Evolutionary conservation across 2,888 invertebrate genomes (phyloP), one percentile per base, ranked within the genome.

Genomic region (Tortricodes alternella): DNA sequence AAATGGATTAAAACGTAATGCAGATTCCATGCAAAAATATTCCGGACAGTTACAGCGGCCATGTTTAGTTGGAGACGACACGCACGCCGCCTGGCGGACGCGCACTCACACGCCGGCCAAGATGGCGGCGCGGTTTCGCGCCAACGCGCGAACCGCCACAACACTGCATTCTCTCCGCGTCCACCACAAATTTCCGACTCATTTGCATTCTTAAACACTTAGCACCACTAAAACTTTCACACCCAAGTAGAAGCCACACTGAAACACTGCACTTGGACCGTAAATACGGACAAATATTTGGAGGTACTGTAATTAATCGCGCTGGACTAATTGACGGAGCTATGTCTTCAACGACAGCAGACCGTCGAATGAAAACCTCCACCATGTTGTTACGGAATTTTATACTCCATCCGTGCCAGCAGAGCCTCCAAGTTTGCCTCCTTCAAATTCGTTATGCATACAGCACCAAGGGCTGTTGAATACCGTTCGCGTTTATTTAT

Each of bases 391-490:
- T 89, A 90, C 89, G 88, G 90, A 90, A 90, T 90, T 90, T 90
- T 90, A 90, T 90, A 90, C 89, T 89, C 89, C 89, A 89, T 89
- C 89, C 89, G 85, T 85, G 87, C 79, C 84, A 87, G 82, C 89
- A 89, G 89, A 89, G 90, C 89, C 89, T 89, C 89, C 90, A 89
- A 90, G 90, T 89, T 89, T 89, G 90, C 90, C 90, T 89, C 90
- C 90, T 90, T 89, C 90, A 89, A 90, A 91, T 91, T 91, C 91
- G 91, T 91, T 91, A 91, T 91, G 91, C 91, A 91, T 91, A 91
- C 91, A 91, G 91, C 91, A 91, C 91, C 90, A 90, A 91, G 91
- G 91, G 91, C 91, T 91, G 91, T 91, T 91, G 91, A 91, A 91
- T 91, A 91, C 88, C 85, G 91, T 89, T 90, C 90, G 89, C 91